Evolutionary conservation across 1,140 invertebrate genomes (phyloP).

Genomic region (Mercenaria mercenaria): DNA sequence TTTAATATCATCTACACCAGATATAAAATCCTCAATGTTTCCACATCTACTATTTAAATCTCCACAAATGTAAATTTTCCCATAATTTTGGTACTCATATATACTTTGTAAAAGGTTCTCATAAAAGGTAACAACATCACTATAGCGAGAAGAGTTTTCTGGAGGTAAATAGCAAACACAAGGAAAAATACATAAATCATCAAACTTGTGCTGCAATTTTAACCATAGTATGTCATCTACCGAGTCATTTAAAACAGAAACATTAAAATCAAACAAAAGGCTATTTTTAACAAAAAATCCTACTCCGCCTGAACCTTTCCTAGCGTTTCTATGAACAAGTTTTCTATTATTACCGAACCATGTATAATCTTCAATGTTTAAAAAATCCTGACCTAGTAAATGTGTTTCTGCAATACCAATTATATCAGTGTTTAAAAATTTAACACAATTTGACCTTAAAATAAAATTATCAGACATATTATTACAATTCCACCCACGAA

Average conservation of each 20-base stretch:
- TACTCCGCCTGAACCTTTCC: conserved; percentile 46
- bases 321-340: conserved; percentile 50
- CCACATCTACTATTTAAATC: conserved; percentile 28
- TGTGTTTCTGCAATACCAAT: conserved; percentile 59
- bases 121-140: conserved; percentile 48
- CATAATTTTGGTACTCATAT: conserved; percentile 25
- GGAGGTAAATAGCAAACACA: conserved; percentile 23
- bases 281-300: conserved; percentile 49
- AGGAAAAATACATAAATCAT: neutral
- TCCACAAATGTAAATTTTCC: conserved; percentile 14
- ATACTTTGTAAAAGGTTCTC: conserved; percentile 20
- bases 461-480: conserved; percentile 44
- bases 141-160: conserved; percentile 18
- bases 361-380: conserved; percentile 34
- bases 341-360: conserved; percentile 56
- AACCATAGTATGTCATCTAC: conserved; percentile 56
- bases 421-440: neutral
- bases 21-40: conserved; percentile 15
- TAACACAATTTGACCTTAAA: neutral
- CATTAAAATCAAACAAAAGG: conserved; percentile 14
- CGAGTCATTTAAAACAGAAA: conserved; percentile 25
- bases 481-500: conserved; percentile 3
- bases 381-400: conserved; percentile 26
- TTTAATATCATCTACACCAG: conserved; percentile 7
- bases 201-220: conserved; percentile 13